Evolutionary conservation across 35 echinoderm and acorn worm genomes (phyloP).

Genomic region (Ophioderma brevispina): DNA sequence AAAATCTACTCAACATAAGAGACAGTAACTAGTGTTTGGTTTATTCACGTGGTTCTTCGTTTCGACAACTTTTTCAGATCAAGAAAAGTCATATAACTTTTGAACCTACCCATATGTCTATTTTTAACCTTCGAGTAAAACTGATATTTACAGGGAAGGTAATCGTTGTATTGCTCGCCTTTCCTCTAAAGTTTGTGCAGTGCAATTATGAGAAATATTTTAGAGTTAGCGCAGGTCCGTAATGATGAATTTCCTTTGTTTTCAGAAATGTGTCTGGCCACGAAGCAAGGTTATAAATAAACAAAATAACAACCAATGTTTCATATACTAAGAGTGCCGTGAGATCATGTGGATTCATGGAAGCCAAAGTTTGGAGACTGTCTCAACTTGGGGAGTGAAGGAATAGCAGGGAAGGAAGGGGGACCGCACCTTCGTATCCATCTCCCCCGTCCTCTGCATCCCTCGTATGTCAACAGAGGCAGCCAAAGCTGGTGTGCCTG

Average conservation of each 20-base stretch:
- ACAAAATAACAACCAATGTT: slow-evolving; percentile 1
- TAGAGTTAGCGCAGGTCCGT: not conserved
- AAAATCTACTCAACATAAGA: not conserved
- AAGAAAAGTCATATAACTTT: not conserved
- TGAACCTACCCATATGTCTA: not conserved
- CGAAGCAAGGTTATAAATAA: not conserved
- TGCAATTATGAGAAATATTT: not conserved
- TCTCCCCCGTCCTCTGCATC: too few species aligned
- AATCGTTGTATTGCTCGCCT: not conserved
- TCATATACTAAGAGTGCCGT: slow-evolving; percentile 25
- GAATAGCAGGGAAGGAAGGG: too few species aligned
- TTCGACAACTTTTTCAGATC: not conserved
- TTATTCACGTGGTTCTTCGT: not conserved
- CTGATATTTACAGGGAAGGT: not conserved
- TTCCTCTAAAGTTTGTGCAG: not conserved
- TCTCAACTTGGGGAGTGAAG: slow-evolving; percentile 2
- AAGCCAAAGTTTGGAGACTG: not conserved
- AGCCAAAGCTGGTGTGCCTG: slow-evolving; percentile 32
- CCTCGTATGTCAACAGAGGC: slow-evolving; percentile 35
- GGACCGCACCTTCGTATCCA: too few species aligned
- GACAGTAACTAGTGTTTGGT: not conserved
- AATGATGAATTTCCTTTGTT: not conserved
- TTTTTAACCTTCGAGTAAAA: not conserved
- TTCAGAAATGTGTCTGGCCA: not conserved
- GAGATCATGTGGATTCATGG: slow-evolving; percentile 11